Base-by-base conservation (phyloP, 2,888 invertebrate genomes). In the Ferrisia virgata region DNA sequence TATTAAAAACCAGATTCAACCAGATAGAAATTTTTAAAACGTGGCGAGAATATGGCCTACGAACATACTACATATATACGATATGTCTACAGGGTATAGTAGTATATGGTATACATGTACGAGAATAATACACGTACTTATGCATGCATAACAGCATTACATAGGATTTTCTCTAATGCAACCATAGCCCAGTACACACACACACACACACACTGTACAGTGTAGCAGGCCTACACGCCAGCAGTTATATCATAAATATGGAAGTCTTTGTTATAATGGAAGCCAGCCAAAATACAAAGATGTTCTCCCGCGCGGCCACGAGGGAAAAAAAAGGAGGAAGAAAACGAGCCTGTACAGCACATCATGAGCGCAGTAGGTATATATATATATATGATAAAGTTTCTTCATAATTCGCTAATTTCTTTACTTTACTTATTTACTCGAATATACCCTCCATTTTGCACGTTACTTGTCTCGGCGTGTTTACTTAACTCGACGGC, bases 341-440 rank as follows among this genome's bases (percentile, higher is more conserved):
- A 53, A 53, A 53, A 53, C 53, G 22, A 3, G 22, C 22, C 53
- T 53, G 0, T 2, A 0, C 9, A 47, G 47, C 22, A 18, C 4
- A 22, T 22, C 53, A 58, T n/a, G n/a, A n/a, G n/a, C n/a, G 31
- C 31, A 31, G 69, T 69, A 53, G 69, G 69, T 69, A n/a, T n/a
- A n/a, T n/a, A n/a, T n/a, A n/a, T n/a, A n/a, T n/a, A n/a, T n/a
- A n/a, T n/a, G n/a, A n/a, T n/a, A 53, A 76, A 36, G 72, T 76
- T 76, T 76, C 33, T 76, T 76, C 36, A 76, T 76, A 76, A 36
- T 76, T 76, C 18, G 72, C 72, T 76, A 76, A 76, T 76, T 64
- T 64, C 64, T 64, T 64, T 64, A 33, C 64, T 64, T 64, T 64
- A 33, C 28, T 76, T 76, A 36, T 76, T 76, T 76, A 36, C 72